A percentile compares a stretch with the other conserved stretches of the same genome.
Conservation (phyloP, 2,888 invertebrate species). For the Aelia acuminata region DNA sequence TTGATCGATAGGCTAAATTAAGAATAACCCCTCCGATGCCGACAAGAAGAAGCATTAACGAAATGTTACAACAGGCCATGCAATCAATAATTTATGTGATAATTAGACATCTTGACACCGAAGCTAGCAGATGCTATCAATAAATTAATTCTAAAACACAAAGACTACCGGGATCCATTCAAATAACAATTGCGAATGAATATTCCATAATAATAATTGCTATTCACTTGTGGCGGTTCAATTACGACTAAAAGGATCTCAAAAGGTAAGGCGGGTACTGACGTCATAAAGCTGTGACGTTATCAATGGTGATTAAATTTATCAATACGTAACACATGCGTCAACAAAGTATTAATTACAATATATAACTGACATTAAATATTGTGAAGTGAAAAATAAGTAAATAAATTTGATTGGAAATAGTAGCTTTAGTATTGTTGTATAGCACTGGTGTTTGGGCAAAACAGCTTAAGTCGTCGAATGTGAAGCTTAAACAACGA, state of each 20-base stretch:
- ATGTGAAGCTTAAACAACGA: no score
- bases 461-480: no score
- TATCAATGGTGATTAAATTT: no score
- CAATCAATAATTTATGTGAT: conserved; percentile 16
- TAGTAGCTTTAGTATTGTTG: no score
- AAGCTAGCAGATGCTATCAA: background rate
- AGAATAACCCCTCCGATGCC: background rate
- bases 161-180: background rate
- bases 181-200: background rate
- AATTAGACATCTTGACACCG: background rate
- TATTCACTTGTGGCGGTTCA: background rate
- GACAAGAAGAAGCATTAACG: background rate
- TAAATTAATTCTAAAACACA: background rate
- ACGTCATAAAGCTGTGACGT: no score
- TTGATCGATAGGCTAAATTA: background rate
- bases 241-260: background rate
- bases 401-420: no score
- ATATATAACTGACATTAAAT: no score
- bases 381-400: no score
- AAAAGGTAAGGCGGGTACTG: no score
- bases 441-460: no score
- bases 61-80: background rate
- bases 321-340: no score
- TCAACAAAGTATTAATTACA: no score
- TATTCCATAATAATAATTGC: background rate